Conservation (phyloP, 1,140 invertebrate genomes). For the Zaprionus vittiger region DNA sequence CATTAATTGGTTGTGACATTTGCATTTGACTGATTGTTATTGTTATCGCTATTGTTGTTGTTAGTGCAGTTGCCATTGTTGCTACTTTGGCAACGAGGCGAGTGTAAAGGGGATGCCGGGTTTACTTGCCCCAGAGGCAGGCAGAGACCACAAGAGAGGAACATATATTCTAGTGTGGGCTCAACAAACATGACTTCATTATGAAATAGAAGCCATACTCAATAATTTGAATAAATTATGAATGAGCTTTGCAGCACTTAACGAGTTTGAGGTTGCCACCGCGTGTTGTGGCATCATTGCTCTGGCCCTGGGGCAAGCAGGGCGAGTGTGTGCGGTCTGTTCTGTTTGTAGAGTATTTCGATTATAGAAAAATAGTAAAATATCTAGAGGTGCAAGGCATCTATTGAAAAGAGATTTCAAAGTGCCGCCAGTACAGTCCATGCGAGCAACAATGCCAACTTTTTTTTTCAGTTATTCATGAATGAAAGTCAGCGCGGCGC, state of each 20-base stretch:
- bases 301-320: constrained; percentile 47
- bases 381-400: background rate
- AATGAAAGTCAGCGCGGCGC: constrained; percentile 71
- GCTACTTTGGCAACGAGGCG: constrained; percentile 51
- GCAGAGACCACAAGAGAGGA: constrained; percentile 14
- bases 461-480: constrained; percentile 55
- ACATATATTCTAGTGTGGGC: constrained; percentile 50
- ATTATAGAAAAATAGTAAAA: background rate
- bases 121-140: constrained; percentile 47
- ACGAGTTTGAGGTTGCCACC: constrained; percentile 30
- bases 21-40: constrained; percentile 80
- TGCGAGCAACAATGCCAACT: constrained; percentile 52
- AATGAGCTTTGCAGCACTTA: constrained; percentile 67
- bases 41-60: constrained; percentile 57
- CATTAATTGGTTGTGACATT: constrained; percentile 84
- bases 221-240: constrained; percentile 70
- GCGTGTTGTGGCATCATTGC: constrained; percentile 68
- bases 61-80: constrained; percentile 82
- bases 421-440: constrained; percentile 56
- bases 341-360: background rate
- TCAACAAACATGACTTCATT: constrained; percentile 81
- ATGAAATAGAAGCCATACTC: constrained; percentile 31
- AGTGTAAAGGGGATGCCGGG: constrained; percentile 39
- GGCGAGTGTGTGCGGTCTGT: constrained; percentile 42
- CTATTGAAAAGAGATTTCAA: constrained; percentile 60